Evolutionary conservation across 2,888 invertebrate genomes (phyloP).

Genomic region (Coenonympha arcania): DNA sequence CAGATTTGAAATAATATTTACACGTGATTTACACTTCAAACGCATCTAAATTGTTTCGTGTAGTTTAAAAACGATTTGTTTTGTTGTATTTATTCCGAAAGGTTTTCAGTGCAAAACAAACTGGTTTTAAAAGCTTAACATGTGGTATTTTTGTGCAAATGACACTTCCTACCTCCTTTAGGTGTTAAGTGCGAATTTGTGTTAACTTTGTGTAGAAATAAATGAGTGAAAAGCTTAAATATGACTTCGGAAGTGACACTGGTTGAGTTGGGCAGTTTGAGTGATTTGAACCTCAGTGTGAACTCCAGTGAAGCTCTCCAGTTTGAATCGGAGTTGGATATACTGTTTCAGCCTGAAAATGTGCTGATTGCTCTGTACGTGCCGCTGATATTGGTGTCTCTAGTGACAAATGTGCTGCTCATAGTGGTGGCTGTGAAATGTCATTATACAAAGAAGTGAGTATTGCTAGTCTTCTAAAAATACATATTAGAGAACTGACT

Average conservation of each 20-base stretch:
- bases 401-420: slow-evolving; percentile 77
- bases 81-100: too few species aligned
- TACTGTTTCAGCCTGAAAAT: slow-evolving; percentile 59
- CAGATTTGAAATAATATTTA: too few species aligned
- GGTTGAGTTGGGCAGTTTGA: slow-evolving; percentile 17
- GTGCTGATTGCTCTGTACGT: slow-evolving; percentile 77
- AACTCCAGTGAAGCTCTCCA: slow-evolving; percentile 40
- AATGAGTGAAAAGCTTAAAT: slow-evolving; percentile 3
- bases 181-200: not conserved
- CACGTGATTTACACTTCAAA: not conserved
- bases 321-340: slow-evolving; percentile 50
- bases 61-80: too few species aligned
- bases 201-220: not conserved
- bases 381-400: slow-evolving; percentile 76
- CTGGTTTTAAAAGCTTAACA: too few species aligned
- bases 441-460: slow-evolving; percentile 80
- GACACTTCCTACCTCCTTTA: too few species aligned
- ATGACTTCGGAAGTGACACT: slow-evolving; percentile 15
- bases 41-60: too few species aligned
- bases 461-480: slow-evolving; percentile 23
- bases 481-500: too few species aligned
- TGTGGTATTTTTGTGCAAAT: too few species aligned
- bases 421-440: slow-evolving; percentile 80
- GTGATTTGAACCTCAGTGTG: slow-evolving; percentile 30
- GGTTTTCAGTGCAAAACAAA: too few species aligned